Conservation (phyloP, 2,797 vertebrate species). For the Hapalemur alaotrensis region DNA sequence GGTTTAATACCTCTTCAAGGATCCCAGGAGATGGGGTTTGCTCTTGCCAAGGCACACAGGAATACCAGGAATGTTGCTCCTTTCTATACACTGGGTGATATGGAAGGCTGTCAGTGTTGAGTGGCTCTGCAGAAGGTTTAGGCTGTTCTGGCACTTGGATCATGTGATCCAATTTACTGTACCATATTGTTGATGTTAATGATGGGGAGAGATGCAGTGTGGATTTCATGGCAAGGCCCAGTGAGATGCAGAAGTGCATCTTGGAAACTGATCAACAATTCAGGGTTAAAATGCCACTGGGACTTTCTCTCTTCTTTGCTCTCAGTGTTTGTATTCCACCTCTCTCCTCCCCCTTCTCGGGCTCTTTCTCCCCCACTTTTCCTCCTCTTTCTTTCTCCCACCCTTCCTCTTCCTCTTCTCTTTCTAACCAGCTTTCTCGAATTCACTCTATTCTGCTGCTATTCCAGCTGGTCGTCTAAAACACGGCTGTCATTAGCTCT, state of each 20-base stretch:
- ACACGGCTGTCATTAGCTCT: background rate
- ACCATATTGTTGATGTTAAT: background rate
- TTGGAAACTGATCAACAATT: background rate
- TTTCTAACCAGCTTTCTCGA: accelerated
- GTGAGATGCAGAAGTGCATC: background rate
- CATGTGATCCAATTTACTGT: background rate
- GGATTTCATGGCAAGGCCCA: background rate
- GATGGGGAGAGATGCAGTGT: background rate
- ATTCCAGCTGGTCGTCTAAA: background rate
- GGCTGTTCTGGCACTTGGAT: background rate
- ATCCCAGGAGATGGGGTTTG: background rate
- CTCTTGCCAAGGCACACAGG: background rate
- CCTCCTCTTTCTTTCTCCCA: no score
- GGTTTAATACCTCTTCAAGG: background rate
- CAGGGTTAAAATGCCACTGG: background rate
- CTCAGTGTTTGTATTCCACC: background rate
- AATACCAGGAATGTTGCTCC: background rate
- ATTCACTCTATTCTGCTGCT: background rate
- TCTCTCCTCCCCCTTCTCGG: no score
- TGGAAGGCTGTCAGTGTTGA: background rate
- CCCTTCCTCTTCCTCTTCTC: background rate
- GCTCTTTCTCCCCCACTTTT: background rate
- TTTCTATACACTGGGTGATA: background rate
- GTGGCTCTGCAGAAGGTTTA: background rate
- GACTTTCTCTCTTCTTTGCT: background rate